Percentiles rank a stretch among this genome's conserved stretches.
Evolutionary conservation across 2,113 vertebrate species (phyloP).

Genomic region (Phylloscopus whistleri): DNA sequence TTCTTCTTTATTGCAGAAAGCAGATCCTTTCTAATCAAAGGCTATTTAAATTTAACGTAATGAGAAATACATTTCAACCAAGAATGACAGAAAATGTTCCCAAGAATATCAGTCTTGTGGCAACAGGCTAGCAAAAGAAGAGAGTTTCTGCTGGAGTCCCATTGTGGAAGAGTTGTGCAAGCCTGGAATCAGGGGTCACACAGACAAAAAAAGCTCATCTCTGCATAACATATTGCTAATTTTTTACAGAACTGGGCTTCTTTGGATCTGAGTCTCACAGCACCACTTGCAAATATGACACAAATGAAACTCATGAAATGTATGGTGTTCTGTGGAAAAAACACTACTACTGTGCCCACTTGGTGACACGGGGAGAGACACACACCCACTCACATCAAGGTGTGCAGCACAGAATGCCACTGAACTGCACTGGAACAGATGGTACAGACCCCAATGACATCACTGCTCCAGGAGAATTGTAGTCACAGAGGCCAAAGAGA

Average conservation of each 20-base stretch:
- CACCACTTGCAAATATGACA: neutral
- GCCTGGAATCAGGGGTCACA: neutral
- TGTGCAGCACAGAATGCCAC: neutral
- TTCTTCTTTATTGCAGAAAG: neutral
- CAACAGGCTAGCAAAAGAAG: neutral
- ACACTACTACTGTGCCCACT: neutral
- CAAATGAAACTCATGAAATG: neutral
- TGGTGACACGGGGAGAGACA: neutral
- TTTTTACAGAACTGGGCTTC: neutral
- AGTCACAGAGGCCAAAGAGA: neutral
- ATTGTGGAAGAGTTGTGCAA: neutral
- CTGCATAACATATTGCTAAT: neutral
- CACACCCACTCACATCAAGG: neutral
- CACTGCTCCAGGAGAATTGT: accelerated
- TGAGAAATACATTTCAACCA: neutral
- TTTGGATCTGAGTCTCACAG: neutral
- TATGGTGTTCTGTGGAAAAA: neutral
- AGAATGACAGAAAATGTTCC: neutral
- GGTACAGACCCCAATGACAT: neutral
- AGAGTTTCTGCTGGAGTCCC: neutral
- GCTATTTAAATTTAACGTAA: neutral
- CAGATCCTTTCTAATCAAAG: neutral
- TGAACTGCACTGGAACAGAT: neutral
- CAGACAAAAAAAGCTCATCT: neutral
- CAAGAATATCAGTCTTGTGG: neutral